Evolutionary conservation across 2,113 vertebrate genomes (phyloP), one percentile per base, ranked within the genome.

Genomic region (Chrysemys picta): DNA sequence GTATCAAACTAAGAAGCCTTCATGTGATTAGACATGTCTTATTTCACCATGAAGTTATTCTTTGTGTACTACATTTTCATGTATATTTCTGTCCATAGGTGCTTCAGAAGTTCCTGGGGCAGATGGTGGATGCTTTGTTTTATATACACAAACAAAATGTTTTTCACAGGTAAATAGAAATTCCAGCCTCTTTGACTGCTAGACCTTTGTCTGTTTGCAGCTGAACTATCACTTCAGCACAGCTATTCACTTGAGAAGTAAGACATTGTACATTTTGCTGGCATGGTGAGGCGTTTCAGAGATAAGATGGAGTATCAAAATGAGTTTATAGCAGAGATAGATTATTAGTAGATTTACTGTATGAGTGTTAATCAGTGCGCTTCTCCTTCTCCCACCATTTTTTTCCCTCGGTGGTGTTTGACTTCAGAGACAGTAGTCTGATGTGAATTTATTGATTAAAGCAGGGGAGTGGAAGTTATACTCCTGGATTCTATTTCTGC

Each of bases 61-160:
- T 75, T 4, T 62, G 62, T 78, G 1, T 79, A 31, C 65, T 85
- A 19, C 1, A 8, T n/a, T 94, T 91, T 45, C 6, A 3, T 79
- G 25, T 90, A 3, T 85, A 0, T 90, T 93, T 82, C 7, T 22
- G 50, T 89, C 82, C 50, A n/a, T 93, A 99, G 98, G 97, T 98
- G 91, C 52, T 98, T 69, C 82, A 94, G 87, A 95, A 76, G 12
- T 96, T 98, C 65, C 96, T 99, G 93, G 98, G 98, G 42, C 98
- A 99, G 95, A 97, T 98, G 95, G 49, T 98, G 78, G 98, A 98
- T 31, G 98, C 97, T 7, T 94, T 99, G 81, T 88, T 98, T 27
- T 98, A 98, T 90, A 92, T 99, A 79, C 98, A 99, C 72, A 91
- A 82, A 24, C 85, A 93, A 90, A 96, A 95, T 80, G 90, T 99